These are phyloP conservation scores for Corythornis vintsioides DNA, from an alignment of 2,113 vertebrate species.

Conservation along the genomic window DNA sequence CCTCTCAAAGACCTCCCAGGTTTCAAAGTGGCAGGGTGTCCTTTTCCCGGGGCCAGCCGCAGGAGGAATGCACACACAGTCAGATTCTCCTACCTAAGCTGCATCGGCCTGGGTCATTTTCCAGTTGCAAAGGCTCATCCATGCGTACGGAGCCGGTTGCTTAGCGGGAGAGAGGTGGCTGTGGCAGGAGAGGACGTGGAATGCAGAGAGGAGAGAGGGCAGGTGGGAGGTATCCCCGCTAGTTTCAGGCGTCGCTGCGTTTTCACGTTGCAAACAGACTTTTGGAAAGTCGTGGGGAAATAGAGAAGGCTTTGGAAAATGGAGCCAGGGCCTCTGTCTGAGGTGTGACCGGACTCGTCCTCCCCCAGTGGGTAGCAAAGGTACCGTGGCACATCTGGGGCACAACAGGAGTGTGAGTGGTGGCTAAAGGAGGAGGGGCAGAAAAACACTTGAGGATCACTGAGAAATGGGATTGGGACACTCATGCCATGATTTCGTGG, in stretches of 20 bases:
- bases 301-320: not conserved
- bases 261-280: not conserved
- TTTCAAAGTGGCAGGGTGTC: constrained; percentile 54
- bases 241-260: not conserved
- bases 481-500: not conserved
- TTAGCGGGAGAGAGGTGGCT: constrained; percentile 30
- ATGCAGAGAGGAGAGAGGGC: not conserved
- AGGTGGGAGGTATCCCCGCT: not conserved
- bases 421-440: not conserved
- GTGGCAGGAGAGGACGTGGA: not conserved
- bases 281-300: not conserved
- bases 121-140: constrained; percentile 54
- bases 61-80: constrained; percentile 44
- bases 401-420: not conserved
- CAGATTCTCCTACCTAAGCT: constrained; percentile 64
- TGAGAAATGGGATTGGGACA: not conserved
- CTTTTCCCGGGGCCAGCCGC: constrained; percentile 41
- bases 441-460: not conserved
- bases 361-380: too few relatives aligned
- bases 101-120: constrained; percentile 36
- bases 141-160: constrained; percentile 5
- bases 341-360: not conserved
- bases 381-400: not conserved
- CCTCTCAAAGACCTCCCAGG: constrained; percentile 66
- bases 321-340: not conserved